Base-by-base conservation (phyloP, 2,888 invertebrate species). In the Odiellus spinosus region DNA sequence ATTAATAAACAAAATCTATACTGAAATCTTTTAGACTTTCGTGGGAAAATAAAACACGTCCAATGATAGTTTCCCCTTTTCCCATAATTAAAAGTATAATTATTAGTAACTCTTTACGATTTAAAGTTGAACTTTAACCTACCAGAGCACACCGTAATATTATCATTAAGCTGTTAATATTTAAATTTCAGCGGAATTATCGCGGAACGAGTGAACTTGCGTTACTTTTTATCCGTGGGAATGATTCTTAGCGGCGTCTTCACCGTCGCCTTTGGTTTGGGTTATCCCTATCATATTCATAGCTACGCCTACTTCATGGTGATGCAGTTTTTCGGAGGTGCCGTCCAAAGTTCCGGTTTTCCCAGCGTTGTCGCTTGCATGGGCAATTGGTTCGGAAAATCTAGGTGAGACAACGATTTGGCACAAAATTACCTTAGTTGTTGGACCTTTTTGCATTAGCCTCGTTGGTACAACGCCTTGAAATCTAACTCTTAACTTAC, bases 381-480 rank as follows among this genome's bases (percentile, higher is more conserved):
- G 42, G 87, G 88, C n/a, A 87, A 93, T 61, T 95, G 95, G 95
- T 93, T 87, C 70, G 93, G 91, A 0, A 85, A 83, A 67, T 76
- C 80, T 34, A 91, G 38, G 38, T 38, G 8, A 10, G 18, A n/a
- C 12, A n/a, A 35, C 14, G 12, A n/a, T 35, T n/a, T 2, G 14
- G 14, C 14, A 35, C 14, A 35, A 35, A 35, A 35, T 2, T 4
- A 35, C 14, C 14, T 35, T 35, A 35, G 35, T 35, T 35, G 14
- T n/a, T n/a, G 14, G 35, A 14, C 35, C 12, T 35, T 61, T 65
- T 66, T 57, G 15, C 8, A 44, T 42, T 32, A 36, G 1, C 1
- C 18, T 12, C 18, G 45, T 44, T 42, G 21, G 4, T 35, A 6
- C 14, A 15, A 6, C 2, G 12, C 14, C 14, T 35, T n/a, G 14